Base-by-base conservation (phyloP, 2,113 vertebrate genomes). In the Dasyurus viverrinus region DNA sequence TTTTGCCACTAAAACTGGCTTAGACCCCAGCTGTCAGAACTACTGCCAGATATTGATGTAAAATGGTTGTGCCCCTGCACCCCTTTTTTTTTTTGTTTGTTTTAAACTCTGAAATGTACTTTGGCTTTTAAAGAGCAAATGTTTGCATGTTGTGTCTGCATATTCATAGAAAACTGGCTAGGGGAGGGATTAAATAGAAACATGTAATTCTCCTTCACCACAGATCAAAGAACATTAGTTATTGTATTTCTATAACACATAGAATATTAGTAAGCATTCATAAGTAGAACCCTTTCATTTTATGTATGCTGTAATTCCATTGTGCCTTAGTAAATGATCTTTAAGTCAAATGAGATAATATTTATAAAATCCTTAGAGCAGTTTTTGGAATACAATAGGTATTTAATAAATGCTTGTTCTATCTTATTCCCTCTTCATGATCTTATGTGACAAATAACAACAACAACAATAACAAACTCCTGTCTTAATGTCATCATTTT, bases 41-140 rank as follows among this genome's bases (percentile, higher is more conserved):
- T 7, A 93, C 25, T 97, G 97, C 97, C 96, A 97, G 96, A 89
- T 95, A 95, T 96, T 97, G 91, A 96, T 97, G 94, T 97, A 96
- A 98, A 94, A 93, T 91, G 89, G 68, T 96, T 92, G 89, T 89
- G 93, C 93, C 92, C 93, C 97, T n/a, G n/a, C n/a, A n/a, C n/a
- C 19, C 10, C 93, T 92, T 47, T 47, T 47, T 47, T 47, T 47
- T 47, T 92, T 95, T 94, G 95, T 84, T 19, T 42, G n/a, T n/a
- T 84, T 90, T 96, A 97, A 96, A 96, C 68, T 93, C 91, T 94
- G 93, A 93, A 68, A 94, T 52, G 50, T 92, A 93, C 60, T 89
- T 12, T 46, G 53, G 60, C 90, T 95, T 42, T 84, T 57, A 8
- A 76, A 90, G 89, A 95, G 52, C 92, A 96, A 94, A 90, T 93